Evolutionary conservation across 2,113 vertebrate genomes (phyloP).

Genomic region (rat (Rattus norvegicus)): GRCr8 NC_086020.1:150257501-150258000

Average conservation of each 20-base stretch:
- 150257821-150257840: neutral
- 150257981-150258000: neutral
- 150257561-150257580: too few species aligned
- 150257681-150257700: neutral
- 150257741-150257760: neutral
- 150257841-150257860: neutral
- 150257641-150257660: neutral
- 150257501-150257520: too few species aligned
- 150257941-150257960: neutral
- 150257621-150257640: neutral
- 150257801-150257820: neutral
- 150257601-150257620: neutral
- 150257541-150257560: too few species aligned
- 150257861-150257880: neutral
- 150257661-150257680: neutral
- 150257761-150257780: neutral
- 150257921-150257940: neutral
- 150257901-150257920: neutral
- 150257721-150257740: neutral
- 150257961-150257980: neutral
- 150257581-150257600: neutral
- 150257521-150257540: too few species aligned
- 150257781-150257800: neutral
- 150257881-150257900: neutral
- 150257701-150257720: neutral